A percentile compares a stretch with the other conserved stretches of the same genome.
phyloP scores from a whole-genome alignment of 2,797 vertebrate species.

The Tragopan temminckii region DNA sequence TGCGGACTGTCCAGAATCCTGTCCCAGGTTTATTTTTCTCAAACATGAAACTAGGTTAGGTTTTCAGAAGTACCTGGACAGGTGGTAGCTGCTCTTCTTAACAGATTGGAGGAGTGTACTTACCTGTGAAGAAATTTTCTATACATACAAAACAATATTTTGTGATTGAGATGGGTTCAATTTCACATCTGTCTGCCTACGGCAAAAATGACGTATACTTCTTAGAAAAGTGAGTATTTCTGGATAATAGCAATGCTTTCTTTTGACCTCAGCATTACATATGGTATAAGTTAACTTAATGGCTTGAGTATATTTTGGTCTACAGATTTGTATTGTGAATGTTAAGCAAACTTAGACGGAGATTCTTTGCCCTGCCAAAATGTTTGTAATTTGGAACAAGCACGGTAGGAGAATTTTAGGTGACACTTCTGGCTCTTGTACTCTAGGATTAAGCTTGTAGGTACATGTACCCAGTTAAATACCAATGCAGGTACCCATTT shows the following conservation, averaged over 20 bases:
- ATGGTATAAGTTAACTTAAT: constrained; percentile 37
- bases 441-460: neutral
- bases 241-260: constrained; percentile 24
- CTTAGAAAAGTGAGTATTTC: neutral
- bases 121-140: neutral
- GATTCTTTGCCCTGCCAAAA: constrained; percentile 13
- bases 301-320: neutral
- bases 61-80: neutral
- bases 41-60: neutral
- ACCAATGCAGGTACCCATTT: neutral
- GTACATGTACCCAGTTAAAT: neutral
- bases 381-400: neutral
- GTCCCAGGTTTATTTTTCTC: neutral
- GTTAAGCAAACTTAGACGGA: constrained; percentile 19
- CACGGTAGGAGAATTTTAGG: neutral
- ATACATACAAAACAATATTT: neutral
- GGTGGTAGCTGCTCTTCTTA: neutral
- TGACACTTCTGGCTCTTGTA: neutral
- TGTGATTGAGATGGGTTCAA: neutral
- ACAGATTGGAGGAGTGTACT: neutral
- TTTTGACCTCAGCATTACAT: constrained; percentile 34
- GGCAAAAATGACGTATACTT: neutral
- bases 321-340: neutral
- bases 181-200: neutral
- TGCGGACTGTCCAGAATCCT: neutral